Percentiles rank a stretch among this genome's conserved stretches.
Evolutionary conservation across 2,888 invertebrate genomes (phyloP).

Genomic region (Drosophila engyochracea): DNA sequence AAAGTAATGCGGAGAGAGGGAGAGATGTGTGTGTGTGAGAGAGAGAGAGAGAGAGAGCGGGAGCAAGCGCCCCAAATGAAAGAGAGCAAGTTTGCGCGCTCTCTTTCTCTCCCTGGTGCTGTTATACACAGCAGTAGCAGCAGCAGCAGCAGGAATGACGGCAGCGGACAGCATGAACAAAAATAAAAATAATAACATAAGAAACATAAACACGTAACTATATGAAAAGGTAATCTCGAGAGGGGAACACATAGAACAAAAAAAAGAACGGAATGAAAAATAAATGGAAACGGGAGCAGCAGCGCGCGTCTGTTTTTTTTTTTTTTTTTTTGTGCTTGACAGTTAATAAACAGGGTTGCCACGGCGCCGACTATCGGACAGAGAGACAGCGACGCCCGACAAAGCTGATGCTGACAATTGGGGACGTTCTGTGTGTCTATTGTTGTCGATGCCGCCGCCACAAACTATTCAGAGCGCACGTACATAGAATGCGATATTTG

Average conservation of each 20-base stretch:
- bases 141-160: slow-evolving; percentile 30
- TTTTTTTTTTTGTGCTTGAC: slow-evolving; percentile 32
- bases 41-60: slow-evolving; percentile 12
- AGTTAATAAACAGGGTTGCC: slow-evolving; percentile 72
- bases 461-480: slow-evolving; percentile 61
- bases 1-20: slow-evolving; percentile 59
- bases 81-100: slow-evolving; percentile 24
- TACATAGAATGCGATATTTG: slow-evolving; percentile 28
- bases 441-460: slow-evolving; percentile 55
- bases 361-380: slow-evolving; percentile 34
- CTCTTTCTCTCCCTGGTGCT: slow-evolving; percentile 30
- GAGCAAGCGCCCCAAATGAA: slow-evolving; percentile 4
- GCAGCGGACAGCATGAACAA: slow-evolving; percentile 55
- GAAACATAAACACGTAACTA: slow-evolving; percentile 77
- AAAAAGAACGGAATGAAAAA: slow-evolving; percentile 5
- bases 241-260: slow-evolving; percentile 11
- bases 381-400: slow-evolving; percentile 15
- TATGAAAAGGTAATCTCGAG: slow-evolving; percentile 64
- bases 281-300: slow-evolving; percentile 38
- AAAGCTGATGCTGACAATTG: slow-evolving; percentile 60
- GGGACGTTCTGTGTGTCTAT: slow-evolving; percentile 49
- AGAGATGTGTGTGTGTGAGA: slow-evolving; percentile 7
- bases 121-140: slow-evolving; percentile 61
- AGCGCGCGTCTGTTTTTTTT: slow-evolving; percentile 19
- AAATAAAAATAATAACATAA: slow-evolving; percentile 75